A percentile compares a stretch with the other conserved stretches of the same genome.
Conservation (phyloP, 2,113 vertebrate species). For the Otocyon megalotis region DNA sequence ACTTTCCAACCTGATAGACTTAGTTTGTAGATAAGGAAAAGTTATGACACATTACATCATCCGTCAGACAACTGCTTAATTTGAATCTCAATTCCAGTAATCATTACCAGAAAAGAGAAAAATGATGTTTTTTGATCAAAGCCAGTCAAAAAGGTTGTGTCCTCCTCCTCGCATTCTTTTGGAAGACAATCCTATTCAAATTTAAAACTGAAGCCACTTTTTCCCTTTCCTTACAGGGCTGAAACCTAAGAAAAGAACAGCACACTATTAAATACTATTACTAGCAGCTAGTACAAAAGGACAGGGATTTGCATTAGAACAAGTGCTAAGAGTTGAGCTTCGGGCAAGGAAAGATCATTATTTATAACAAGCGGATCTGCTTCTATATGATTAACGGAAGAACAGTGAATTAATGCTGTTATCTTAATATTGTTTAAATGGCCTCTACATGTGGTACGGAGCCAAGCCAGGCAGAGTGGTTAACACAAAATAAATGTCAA, state of each 20-base stretch:
- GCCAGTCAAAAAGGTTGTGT: conserved; percentile 40
- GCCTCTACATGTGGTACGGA: conserved; percentile 75
- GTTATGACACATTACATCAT: not conserved
- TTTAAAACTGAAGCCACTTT: not conserved
- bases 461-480: conserved; percentile 52
- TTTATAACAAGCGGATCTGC: conserved; percentile 79
- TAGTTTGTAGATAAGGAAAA: conserved; percentile 44
- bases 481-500: conserved; percentile 79
- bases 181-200: conserved; percentile 45
- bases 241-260: not conserved
- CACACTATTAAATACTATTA: conserved; percentile 26
- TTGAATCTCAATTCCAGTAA: not conserved
- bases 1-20: conserved; percentile 45
- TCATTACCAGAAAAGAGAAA: conserved; percentile 33
- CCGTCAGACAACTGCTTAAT: conserved; percentile 54
- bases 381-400: conserved; percentile 78
- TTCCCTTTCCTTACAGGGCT: not conserved
- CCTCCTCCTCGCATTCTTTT: conserved; percentile 46
- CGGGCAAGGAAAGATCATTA: conserved; percentile 78
- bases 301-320: conserved; percentile 68
- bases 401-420: conserved; percentile 79
- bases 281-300: conserved; percentile 41
- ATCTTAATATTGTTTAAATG: conserved; percentile 82
- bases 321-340: conserved; percentile 73
- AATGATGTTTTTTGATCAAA: conserved; percentile 52